Percentiles rank a stretch among this genome's conserved stretches.
Evolutionary conservation across 2,113 vertebrate species (phyloP).

Genomic region (Castor canadensis): DNA sequence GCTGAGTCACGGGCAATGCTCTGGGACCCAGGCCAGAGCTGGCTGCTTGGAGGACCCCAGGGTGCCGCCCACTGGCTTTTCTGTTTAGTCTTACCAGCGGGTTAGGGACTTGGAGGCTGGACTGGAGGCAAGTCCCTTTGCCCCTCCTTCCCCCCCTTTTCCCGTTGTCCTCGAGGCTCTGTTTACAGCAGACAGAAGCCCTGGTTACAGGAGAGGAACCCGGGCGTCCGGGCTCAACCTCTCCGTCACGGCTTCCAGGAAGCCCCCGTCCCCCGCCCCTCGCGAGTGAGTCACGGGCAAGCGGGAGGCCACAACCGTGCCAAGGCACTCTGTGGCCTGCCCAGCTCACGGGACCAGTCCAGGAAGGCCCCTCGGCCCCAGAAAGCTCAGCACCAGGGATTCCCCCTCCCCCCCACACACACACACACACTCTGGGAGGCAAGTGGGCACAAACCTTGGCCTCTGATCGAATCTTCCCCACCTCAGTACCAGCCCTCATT

Average conservation of each 20-base stretch:
- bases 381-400: conserved; percentile 62
- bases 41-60: no score
- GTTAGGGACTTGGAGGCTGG: neutral
- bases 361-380: conserved; percentile 61
- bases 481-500: neutral
- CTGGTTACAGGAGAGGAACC: conserved; percentile 77
- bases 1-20: no score
- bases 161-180: conserved; percentile 51
- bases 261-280: conserved; percentile 60
- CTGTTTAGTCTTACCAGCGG: neutral
- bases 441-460: neutral
- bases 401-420: conserved; percentile 27
- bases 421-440: neutral
- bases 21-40: no score
- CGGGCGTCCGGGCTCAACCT: conserved; percentile 55
- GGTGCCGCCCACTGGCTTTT: neutral
- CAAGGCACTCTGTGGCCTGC: conserved; percentile 48
- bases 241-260: conserved; percentile 79
- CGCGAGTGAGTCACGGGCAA: conserved; percentile 68
- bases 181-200: conserved; percentile 70
- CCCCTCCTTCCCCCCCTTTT: neutral
- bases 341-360: conserved; percentile 73
- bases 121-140: neutral
- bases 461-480: conserved; percentile 12
- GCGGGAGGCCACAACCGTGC: conserved; percentile 74